Evolutionary conservation across 2,888 invertebrate genomes (phyloP).

Genomic region (Alcis repandata): DNA sequence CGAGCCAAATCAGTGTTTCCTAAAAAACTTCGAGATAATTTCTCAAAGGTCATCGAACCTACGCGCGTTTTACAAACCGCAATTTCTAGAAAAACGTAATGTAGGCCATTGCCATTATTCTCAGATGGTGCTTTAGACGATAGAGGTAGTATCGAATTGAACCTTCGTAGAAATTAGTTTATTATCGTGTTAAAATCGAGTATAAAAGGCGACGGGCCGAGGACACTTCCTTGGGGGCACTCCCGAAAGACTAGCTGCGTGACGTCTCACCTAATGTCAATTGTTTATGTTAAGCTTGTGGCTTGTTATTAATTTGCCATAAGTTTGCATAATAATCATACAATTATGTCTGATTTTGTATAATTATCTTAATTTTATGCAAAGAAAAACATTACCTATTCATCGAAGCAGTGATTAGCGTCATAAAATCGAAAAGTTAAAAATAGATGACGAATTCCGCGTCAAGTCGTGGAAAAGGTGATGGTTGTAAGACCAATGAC

Average conservation of each 20-base stretch:
- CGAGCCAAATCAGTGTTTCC: background rate
- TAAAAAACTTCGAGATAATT: background rate
- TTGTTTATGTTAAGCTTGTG: background rate
- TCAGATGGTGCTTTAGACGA: constrained; percentile 10
- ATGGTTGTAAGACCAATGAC: too few relatives aligned
- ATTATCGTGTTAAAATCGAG: background rate
- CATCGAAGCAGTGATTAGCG: constrained; percentile 5
- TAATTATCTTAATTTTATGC: constrained; percentile 8
- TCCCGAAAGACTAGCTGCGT: background rate
- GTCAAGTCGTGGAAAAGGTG: background rate
- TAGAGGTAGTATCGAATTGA: constrained; percentile 12
- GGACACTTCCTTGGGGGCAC: constrained; percentile 20
- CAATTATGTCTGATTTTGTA: background rate
- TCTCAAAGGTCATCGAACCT: constrained; percentile 19
- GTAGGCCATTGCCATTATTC: constrained; percentile 15
- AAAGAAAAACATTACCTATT: background rate
- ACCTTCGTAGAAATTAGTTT: constrained; percentile 4
- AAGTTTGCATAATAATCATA: background rate
- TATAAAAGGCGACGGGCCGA: constrained; percentile 8
- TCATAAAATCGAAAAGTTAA: constrained; percentile 1
- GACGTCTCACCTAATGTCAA: background rate
- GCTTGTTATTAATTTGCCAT: background rate
- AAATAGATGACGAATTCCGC: background rate
- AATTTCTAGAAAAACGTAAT: constrained; percentile 11
- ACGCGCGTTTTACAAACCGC: constrained; percentile 11